Evolutionary conservation across 1,140 invertebrate species (phyloP), one percentile per base, ranked within the genome.

Genomic region (Metopolophium dirhodum): DNA sequence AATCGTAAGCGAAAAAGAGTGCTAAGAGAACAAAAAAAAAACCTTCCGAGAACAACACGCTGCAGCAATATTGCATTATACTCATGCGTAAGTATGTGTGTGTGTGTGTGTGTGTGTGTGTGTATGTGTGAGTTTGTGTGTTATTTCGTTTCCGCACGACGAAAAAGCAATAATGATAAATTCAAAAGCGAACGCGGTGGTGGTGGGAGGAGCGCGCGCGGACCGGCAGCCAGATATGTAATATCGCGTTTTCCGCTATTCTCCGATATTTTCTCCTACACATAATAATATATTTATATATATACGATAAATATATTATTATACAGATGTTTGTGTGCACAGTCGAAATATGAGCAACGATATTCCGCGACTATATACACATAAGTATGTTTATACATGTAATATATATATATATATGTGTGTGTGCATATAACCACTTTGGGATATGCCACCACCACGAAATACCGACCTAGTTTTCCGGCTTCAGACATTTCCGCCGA

Each of bases 81-180:
- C n/a, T 51, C 45, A 37, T 35, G 6, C 23, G 61, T 83, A 57
- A 37, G 35, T 23, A 11, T 90, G 35, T 61, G 11, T 77, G 3
- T 83, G 7, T 41, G 35, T 41, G 7, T 41, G 82, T 87, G 14
- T 47, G 49, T 4, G 45, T 35, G 47, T 18, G 30, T 77, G 35
- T 41, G 7, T 41, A 37, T 87, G 14, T 47, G 41, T 54, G 22
- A 22, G 49, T 6, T 18, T 54, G 49, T n/a, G 30, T 41, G 87
- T 57, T 57, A 37, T 37, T 89, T 89, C 35, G 88, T 89, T 89
- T 89, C 88, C 51, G 88, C 23, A 57, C 77, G 68, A 51, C 91
- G n/a, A 92, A 41, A 92, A 92, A 92, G 91, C 91, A 92, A 92
- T 92, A 92, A 92, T 92, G 91, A 92, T 92, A 92, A 92, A 92